Conservation (phyloP, 2,888 invertebrate genomes). For the Drosophila macrospina region DNA sequence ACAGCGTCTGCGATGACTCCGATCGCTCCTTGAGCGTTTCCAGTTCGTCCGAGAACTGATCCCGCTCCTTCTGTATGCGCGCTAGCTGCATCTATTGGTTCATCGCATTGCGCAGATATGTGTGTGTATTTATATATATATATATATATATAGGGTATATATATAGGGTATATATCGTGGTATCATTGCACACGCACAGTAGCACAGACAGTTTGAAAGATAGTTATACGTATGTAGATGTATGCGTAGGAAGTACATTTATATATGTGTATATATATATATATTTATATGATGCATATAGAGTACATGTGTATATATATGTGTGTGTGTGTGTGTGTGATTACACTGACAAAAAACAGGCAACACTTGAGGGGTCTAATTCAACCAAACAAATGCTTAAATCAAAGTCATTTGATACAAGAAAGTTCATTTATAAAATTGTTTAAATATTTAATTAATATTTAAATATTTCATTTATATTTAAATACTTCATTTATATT, state of each 20-base stretch:
- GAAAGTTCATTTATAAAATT: too few species aligned
- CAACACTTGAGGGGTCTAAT: too few species aligned
- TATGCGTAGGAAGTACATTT: conserved; percentile 60
- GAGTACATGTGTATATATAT: conserved; percentile 2
- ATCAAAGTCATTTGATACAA: too few species aligned
- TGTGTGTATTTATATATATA: too few species aligned
- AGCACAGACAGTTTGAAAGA: conserved; percentile 63
- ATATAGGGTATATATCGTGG: conserved; percentile 21
- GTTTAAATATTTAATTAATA: too few species aligned
- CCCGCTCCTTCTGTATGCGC: conserved; percentile 95
- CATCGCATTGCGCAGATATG: too few species aligned
- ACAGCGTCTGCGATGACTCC: conserved; percentile 92
- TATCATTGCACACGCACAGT: conserved; percentile 41
- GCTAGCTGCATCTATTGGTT: conserved; percentile 89
- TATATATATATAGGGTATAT: too few species aligned
- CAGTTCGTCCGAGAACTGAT: conserved; percentile 92
- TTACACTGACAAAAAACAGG: not conserved
- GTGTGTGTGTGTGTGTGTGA: not conserved
- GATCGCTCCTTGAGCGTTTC: conserved; percentile 93
- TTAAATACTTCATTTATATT: too few species aligned
- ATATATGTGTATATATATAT: conserved; percentile 36
- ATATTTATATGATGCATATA: conserved; percentile 16
- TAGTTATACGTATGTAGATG: conserved; percentile 64
- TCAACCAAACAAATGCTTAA: too few species aligned
- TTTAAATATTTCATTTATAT: too few species aligned